These are phyloP conservation scores for Drosophila hamatofila DNA, from an alignment of 2,888 invertebrate species.

Conservation along the genomic window DNA sequence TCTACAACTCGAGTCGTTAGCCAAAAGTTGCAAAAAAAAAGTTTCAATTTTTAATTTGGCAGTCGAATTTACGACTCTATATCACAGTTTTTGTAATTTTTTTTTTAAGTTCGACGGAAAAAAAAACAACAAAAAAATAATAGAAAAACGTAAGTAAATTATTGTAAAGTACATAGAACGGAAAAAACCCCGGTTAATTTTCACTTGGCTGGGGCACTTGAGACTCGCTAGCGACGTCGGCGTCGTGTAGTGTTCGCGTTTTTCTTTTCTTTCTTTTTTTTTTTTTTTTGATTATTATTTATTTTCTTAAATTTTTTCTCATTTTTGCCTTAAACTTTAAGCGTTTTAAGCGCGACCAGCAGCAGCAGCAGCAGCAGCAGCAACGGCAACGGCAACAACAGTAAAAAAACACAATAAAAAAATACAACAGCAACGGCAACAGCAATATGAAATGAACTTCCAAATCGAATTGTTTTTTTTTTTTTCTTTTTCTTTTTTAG, in stretches of 20 bases:
- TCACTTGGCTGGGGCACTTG: slow-evolving; percentile 47
- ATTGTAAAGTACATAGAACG: slow-evolving; percentile 51
- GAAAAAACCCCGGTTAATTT: slow-evolving; percentile 57
- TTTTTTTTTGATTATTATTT: neutral
- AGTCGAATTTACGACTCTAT: slow-evolving; percentile 44
- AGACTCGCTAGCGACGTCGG: slow-evolving; percentile 28
- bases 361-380: slow-evolving; percentile 1
- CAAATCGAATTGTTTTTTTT: slow-evolving; percentile 17
- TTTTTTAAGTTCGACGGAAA: slow-evolving; percentile 26
- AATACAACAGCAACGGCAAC: neutral
- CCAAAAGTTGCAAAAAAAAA: slow-evolving; percentile 13
- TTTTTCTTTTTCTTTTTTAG: no score
- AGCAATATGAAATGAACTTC: slow-evolving; percentile 16
- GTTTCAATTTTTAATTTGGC: slow-evolving; percentile 58
- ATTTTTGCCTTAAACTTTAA: slow-evolving; percentile 9
- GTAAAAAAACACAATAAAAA: slow-evolving; percentile 18
- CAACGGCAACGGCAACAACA: neutral
- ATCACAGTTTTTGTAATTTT: slow-evolving; percentile 21
- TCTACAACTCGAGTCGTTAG: slow-evolving; percentile 46
- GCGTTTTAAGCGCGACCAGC: neutral
- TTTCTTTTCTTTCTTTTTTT: neutral
- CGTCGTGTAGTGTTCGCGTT: slow-evolving; percentile 9
- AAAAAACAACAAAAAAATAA: slow-evolving; percentile 24
- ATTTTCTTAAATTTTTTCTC: neutral
- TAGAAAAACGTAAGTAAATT: slow-evolving; percentile 32